A percentile compares a stretch with the other conserved stretches of the same genome.
phyloP scores from a whole-genome alignment of 2,797 vertebrate species.

The Rhincodon typus region DNA sequence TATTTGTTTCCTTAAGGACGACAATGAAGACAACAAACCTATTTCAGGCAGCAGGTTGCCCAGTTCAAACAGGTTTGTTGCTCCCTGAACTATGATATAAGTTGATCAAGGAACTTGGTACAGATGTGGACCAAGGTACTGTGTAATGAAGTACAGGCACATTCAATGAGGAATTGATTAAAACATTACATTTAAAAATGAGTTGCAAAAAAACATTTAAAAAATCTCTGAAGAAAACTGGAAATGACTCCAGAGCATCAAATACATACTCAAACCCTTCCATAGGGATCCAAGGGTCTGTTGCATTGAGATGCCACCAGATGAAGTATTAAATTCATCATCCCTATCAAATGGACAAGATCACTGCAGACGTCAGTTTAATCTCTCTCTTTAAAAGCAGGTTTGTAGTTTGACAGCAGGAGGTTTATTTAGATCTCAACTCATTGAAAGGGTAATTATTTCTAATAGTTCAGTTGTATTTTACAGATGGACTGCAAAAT shows the following conservation, averaged over 20 bases:
- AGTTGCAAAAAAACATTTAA: not conserved
- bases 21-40: not conserved
- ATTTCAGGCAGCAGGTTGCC: not conserved
- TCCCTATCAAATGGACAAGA: not conserved
- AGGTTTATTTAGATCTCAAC: not conserved
- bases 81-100: not conserved
- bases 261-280: not conserved
- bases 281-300: not conserved
- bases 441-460: not conserved
- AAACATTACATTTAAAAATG: not conserved
- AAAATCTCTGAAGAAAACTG: not conserved
- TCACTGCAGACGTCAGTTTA: not conserved
- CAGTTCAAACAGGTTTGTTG: not conserved
- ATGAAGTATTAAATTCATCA: not conserved
- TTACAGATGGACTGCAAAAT: not conserved
- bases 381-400: not conserved
- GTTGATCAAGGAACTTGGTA: not conserved
- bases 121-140: not conserved
- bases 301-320: not conserved
- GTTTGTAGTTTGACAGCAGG: not conserved
- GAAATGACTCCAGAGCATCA: not conserved
- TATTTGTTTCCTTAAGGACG: not conserved
- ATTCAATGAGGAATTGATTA: not conserved
- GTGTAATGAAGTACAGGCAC: not conserved
- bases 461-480: not conserved